These are phyloP conservation scores for Onychomys arenicola DNA, from an alignment of 2,797 vertebrate species.

Conservation along the genomic window DNA sequence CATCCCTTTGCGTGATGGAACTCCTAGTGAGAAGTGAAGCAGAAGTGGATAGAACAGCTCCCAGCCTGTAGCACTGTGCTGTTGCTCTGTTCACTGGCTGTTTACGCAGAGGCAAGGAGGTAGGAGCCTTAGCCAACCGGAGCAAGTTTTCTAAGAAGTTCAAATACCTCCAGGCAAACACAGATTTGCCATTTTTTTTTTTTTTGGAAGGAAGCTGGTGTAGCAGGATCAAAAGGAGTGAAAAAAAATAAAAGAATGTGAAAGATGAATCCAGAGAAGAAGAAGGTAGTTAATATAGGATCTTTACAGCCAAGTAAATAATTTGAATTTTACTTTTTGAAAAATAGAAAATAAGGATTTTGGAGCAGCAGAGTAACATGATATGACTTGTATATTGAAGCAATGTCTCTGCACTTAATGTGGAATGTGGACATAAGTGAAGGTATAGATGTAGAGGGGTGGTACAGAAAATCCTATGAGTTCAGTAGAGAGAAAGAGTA, in stretches of 20 bases:
- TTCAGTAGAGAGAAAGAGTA: neutral
- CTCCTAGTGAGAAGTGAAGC: neutral
- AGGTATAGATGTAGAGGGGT: neutral
- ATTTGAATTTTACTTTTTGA: neutral
- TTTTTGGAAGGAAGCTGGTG: neutral
- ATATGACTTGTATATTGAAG: neutral
- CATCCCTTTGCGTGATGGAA: neutral
- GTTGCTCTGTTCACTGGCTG: neutral
- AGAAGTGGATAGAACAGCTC: neutral
- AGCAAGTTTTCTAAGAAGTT: neutral
- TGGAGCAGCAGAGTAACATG: neutral
- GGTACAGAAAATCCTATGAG: neutral
- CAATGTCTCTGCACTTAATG: neutral
- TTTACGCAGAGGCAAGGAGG: neutral
- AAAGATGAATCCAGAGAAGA: neutral
- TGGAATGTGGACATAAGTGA: neutral
- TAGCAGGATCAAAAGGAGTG: neutral
- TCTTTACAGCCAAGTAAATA: neutral
- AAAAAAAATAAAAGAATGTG: neutral
- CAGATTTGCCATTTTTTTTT: neutral
- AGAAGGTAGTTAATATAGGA: neutral
- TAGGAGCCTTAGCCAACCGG: neutral
- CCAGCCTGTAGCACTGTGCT: too few relatives aligned
- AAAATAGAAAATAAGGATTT: neutral
- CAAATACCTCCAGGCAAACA: neutral